Percentiles rank a stretch among this genome's conserved stretches.
phyloP scores from a whole-genome alignment of 35 echinoderm and acorn worm genomes.

The Heliocidaris tuberculata region DNA sequence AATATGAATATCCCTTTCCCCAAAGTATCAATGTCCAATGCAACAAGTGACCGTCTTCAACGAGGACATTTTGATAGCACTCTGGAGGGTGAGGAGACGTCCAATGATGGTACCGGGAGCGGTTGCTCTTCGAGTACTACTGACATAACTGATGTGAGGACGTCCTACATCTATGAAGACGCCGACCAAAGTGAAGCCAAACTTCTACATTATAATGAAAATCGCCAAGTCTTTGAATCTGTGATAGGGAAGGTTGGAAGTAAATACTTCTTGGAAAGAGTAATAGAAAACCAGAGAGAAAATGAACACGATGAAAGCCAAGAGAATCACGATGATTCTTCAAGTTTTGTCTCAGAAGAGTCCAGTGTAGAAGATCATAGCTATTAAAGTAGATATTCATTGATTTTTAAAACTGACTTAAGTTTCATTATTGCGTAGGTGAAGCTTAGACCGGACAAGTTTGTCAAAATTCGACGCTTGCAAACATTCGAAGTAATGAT shows the following conservation, averaged over 20 bases:
- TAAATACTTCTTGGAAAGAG: not conserved
- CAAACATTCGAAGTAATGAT: no score
- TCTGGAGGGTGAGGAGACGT: not conserved
- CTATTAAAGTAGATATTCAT: no score
- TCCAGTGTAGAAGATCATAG: not conserved
- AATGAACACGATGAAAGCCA: not conserved
- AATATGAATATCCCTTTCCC: not conserved
- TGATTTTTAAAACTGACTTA: no score
- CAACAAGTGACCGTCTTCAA: not conserved
- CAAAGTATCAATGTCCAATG: not conserved
- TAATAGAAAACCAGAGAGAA: not conserved
- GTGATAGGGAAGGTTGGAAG: not conserved
- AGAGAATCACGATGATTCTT: not conserved
- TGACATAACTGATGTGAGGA: not conserved
- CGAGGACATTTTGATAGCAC: not conserved
- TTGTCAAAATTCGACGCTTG: no score
- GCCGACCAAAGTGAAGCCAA: not conserved
- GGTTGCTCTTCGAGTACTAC: not conserved
- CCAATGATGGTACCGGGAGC: not conserved
- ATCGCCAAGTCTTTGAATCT: not conserved
- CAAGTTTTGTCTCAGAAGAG: not conserved
- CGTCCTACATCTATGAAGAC: not conserved
- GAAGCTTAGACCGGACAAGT: no score
- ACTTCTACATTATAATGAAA: not conserved
- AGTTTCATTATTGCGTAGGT: no score